Base-by-base conservation (phyloP, 2,797 vertebrate genomes). In the Heteromormyrus szaboi region DNA sequence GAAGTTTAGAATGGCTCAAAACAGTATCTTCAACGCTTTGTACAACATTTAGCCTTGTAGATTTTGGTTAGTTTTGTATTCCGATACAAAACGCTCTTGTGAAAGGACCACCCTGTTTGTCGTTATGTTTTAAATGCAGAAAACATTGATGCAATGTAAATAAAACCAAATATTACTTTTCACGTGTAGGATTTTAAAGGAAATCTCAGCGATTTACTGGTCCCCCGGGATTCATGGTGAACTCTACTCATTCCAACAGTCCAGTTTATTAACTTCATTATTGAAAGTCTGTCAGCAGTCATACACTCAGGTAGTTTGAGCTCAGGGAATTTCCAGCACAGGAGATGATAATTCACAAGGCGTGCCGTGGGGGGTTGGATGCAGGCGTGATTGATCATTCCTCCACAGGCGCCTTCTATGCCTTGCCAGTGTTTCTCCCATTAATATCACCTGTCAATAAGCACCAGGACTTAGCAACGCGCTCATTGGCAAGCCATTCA, bases 401-500 rank as follows among this genome's bases (percentile, higher is more conserved):
- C 79, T 87, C 50, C 87, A 25, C 37, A 88, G 22, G 62, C 22
- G 37, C 25, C 87, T 56, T 86, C 62, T 54, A 83, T 22, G 56
- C 56, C 89, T 88, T 89, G 89, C 89, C 83, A 88, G 51, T 41
- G 33, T 48, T 88, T 14, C 46, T 62, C 90, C 93, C 94, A 93
- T 92, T 92, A 88, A 94, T 92, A 92, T 92, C 91, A 6, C 91
- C 94, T 91, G 93, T 93, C 95, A 91, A 92, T 95, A 91, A 91
- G 89, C 85, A 59, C 85, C 90, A 85, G 88, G 14, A 89, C 88
- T 90, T 91, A 89, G 33, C 90, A 90, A 88, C 44, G 90, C 92
- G 90, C 88, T 87, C 5, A 83, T 91, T 87, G 93, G 90, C 94
- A 88, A 89, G 62, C 88, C 88, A 90, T 92, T 91, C 46, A 89